Base-by-base conservation (phyloP, 2,113 vertebrate genomes). In the Apistogramma diplotaenia region DNA sequence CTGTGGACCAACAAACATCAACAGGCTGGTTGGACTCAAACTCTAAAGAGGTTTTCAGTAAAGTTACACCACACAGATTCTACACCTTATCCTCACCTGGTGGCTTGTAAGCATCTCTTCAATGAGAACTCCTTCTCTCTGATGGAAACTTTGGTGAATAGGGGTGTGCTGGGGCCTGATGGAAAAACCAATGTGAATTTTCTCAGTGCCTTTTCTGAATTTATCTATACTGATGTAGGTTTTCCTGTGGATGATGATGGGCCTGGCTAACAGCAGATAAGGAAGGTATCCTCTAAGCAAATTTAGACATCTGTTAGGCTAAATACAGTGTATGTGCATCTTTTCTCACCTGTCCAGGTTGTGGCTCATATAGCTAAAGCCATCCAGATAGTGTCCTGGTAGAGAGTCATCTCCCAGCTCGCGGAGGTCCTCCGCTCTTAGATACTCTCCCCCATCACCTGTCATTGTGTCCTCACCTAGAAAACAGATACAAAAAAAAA, bases 401-500 rank as follows among this genome's bases (percentile, higher is more conserved):
- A 99, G 92, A 2, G 98, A 99, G 92, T 99, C 98, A 60, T 99
- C 98, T 8, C 98, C 98, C 18, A 99, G 95, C 79, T 99, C 98
- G 85, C 96, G 94, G n/a, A 99, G 94, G 74, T 99, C 98, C 89
- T 99, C 98, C 1, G 97, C 96, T 89, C 98, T 95, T 1, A 99
- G 96, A 84, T 99, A 99, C 79, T 99, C 98, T 35, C 97, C 97
- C 25, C 97, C 97, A 83, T 99, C 98, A 6, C 98, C 98, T 1
- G 97, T 99, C 97, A 99, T 98, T 0, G 97, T 98, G 91, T 99
- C 98, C 81, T 99, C 98, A 79, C 97, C 98, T 99, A 89, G 18
- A 84, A 85, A 73, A 79, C 10, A 88, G 3, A 79, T 8, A 27
- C 21, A 3, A 21, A 7, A 60, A 56, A 23, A 4, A n/a, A n/a